Evolutionary conservation across 2,888 invertebrate species (phyloP).

Genomic region (Colletes collaris): DNA sequence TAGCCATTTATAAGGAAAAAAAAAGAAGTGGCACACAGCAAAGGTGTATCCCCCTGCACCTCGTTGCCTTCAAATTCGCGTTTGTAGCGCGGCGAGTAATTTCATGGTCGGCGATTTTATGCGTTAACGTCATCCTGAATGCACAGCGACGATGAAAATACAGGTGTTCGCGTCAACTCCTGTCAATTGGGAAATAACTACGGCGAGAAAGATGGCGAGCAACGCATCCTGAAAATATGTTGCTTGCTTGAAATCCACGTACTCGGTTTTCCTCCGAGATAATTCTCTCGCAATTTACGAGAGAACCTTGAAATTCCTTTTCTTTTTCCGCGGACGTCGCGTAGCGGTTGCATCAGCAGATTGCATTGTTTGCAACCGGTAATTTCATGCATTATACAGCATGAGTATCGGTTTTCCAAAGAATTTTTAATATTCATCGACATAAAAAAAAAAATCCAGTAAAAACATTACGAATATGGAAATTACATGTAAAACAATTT

Average conservation of each 20-base stretch:
- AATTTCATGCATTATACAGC: too few species aligned
- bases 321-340: background rate
- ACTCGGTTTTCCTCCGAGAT: conserved; percentile 25
- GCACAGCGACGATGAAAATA: conserved; percentile 52
- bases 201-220: conserved; percentile 31
- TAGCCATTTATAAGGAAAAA: too few species aligned
- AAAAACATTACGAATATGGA: too few species aligned
- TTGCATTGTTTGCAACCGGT: conserved; percentile 8
- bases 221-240: conserved; percentile 28
- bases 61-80: conserved; percentile 29
- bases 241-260: conserved; percentile 16
- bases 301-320: conserved; percentile 19
- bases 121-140: conserved; percentile 43
- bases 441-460: too few species aligned
- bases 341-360: conserved; percentile 27
- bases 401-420: too few species aligned
- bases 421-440: too few species aligned
- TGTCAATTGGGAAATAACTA: conserved; percentile 64
- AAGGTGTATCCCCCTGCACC: conserved; percentile 10
- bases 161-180: conserved; percentile 47
- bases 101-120: conserved; percentile 62
- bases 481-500: too few species aligned
- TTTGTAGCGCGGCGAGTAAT: conserved; percentile 53
- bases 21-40: too few species aligned
- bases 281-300: conserved; percentile 25